Percentiles rank a stretch among this genome's conserved stretches.
Evolutionary conservation across 2,888 invertebrate species (phyloP).

Genomic region (Pyrochroa serraticornis): DNA sequence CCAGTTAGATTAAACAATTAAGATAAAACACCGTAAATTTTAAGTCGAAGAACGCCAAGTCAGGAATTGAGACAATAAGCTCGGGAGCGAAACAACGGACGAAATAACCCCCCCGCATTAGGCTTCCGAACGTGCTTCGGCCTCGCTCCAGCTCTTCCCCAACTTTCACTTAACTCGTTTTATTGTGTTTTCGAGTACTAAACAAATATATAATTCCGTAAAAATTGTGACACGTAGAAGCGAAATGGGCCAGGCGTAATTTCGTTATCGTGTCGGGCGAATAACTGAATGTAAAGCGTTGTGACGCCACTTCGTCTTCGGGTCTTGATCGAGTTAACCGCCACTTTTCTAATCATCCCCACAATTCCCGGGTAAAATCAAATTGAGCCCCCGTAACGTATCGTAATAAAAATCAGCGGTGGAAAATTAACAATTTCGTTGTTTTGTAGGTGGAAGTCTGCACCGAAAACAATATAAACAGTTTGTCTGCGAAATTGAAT

Average conservation of each 20-base stretch:
- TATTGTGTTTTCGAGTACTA: slow-evolving; percentile 32
- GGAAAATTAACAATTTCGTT: too few species aligned
- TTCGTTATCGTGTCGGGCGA: slow-evolving; percentile 1
- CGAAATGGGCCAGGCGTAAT: slow-evolving; percentile 9
- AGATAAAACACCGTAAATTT: slow-evolving; percentile 41
- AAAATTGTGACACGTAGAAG: slow-evolving; percentile 14
- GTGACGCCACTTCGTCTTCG: too few species aligned
- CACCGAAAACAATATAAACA: too few species aligned
- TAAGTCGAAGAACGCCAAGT: slow-evolving; percentile 36
- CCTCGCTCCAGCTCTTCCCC: slow-evolving; percentile 27
- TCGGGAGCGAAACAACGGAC: slow-evolving; percentile 32
- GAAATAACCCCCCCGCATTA: slow-evolving; percentile 25
- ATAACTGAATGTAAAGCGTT: slow-evolving; percentile 1
- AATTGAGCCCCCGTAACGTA: too few species aligned
- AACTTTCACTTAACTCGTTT: slow-evolving; percentile 35
- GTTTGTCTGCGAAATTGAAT: too few species aligned
- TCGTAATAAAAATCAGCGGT: too few species aligned
- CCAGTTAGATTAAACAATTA: slow-evolving; percentile 40
- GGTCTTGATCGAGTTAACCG: too few species aligned
- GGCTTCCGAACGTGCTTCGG: slow-evolving; percentile 20
- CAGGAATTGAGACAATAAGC: slow-evolving; percentile 41
- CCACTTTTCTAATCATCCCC: too few species aligned
- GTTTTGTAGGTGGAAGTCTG: too few species aligned
- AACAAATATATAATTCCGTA: slow-evolving; percentile 28
- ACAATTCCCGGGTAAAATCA: too few species aligned